These are phyloP conservation scores for Cardiocondyla obscurior DNA, from an alignment of 1,140 invertebrate genomes.

Conservation along the genomic window DNA sequence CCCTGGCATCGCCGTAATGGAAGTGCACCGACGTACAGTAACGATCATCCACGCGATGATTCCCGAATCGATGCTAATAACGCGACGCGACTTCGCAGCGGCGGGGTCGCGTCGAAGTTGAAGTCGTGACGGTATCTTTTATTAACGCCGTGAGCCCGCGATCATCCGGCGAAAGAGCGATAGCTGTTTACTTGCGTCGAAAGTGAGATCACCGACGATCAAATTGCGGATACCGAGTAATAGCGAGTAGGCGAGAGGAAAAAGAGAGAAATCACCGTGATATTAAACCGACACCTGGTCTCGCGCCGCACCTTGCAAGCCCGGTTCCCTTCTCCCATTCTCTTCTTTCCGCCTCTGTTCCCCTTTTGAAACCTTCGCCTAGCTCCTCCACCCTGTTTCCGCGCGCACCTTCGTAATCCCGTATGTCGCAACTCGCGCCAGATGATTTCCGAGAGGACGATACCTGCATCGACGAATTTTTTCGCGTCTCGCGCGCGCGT, in stretches of 20 bases:
- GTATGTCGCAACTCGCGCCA: constrained; percentile 50
- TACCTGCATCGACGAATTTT: constrained; percentile 35
- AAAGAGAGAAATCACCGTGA: constrained; percentile 22
- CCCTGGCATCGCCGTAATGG: constrained; percentile 17
- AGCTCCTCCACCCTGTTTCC: not conserved
- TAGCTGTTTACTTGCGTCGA: constrained; percentile 16
- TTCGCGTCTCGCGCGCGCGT: not conserved
- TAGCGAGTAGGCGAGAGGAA: constrained; percentile 45
- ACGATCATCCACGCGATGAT: constrained; percentile 2
- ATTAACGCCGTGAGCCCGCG: constrained; percentile 12
- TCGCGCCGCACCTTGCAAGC: constrained; percentile 78
- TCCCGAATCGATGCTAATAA: constrained; percentile 30
- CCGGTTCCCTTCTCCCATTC: constrained; percentile 71
- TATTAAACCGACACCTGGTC: constrained; percentile 76
- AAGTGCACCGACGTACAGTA: constrained; percentile 33
- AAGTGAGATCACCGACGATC: constrained; percentile 61
- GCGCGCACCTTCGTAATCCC: constrained; percentile 25
- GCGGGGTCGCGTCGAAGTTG: not conserved
- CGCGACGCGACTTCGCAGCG: no score
- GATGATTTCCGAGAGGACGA: constrained; percentile 46
- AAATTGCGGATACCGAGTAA: constrained; percentile 66
- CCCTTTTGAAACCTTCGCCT: not conserved
- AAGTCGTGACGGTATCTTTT: constrained; percentile 14
- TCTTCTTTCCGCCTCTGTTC: constrained; percentile 35
- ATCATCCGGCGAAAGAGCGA: constrained; percentile 34